Conservation (phyloP, 2,888 invertebrate genomes). For the Amblyjoppa fuscipennis region DNA sequence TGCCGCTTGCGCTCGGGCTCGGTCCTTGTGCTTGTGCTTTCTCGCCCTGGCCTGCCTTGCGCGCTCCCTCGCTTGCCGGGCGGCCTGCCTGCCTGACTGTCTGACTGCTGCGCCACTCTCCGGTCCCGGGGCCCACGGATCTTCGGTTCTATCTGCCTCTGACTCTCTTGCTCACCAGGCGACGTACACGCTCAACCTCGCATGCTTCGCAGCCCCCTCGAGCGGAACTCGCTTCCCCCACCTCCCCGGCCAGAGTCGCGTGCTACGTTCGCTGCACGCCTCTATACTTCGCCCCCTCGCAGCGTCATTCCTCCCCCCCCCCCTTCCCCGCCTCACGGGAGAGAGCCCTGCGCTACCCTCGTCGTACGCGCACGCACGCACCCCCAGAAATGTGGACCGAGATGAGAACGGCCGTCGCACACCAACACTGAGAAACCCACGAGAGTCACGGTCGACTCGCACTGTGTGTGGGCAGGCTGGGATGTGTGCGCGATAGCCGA, state of each 20-base stretch:
- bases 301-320: slow-evolving; percentile 48
- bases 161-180: slow-evolving; percentile 54
- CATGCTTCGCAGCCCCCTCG: slow-evolving; percentile 68
- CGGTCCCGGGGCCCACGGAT: slow-evolving; percentile 76
- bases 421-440: slow-evolving; percentile 34
- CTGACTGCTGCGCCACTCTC: slow-evolving; percentile 80
- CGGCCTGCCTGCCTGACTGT: slow-evolving; percentile 85
- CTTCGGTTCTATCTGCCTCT: slow-evolving; percentile 74
- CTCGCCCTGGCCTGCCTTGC: slow-evolving; percentile 87
- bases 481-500: slow-evolving; percentile 48
- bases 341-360: slow-evolving; percentile 34
- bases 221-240: slow-evolving; percentile 50
- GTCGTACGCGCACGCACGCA: slow-evolving; percentile 48
- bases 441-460: slow-evolving; percentile 29
- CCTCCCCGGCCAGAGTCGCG: slow-evolving; percentile 56
- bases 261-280: slow-evolving; percentile 65
- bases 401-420: slow-evolving; percentile 45
- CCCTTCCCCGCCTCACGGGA: slow-evolving; percentile 44
- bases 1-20: slow-evolving; percentile 90
- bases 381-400: slow-evolving; percentile 42
- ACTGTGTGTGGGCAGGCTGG: slow-evolving; percentile 14
- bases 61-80: slow-evolving; percentile 78
- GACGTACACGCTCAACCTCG: slow-evolving; percentile 54
- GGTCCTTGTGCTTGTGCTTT: slow-evolving; percentile 89
- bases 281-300: slow-evolving; percentile 57